phyloP scores from a whole-genome alignment of 1,140 invertebrate species.

The Heterodera schachtii region DNA sequence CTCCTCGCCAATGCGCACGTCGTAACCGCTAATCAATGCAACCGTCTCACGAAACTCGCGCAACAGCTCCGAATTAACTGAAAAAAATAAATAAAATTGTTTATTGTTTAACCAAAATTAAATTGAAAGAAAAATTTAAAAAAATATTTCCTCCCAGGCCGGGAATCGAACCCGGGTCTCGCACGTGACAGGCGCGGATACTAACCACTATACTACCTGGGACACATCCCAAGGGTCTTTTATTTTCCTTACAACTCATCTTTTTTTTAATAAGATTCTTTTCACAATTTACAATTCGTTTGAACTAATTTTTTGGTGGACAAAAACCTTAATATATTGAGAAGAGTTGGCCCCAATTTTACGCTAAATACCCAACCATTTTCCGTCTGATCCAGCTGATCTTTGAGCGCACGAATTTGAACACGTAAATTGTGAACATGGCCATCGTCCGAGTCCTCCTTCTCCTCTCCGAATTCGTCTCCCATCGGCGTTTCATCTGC shows the following conservation, averaged over 20 bases:
- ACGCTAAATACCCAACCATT: neutral
- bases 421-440: constrained; percentile 2
- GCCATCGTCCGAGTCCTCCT: neutral
- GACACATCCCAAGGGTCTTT: neutral
- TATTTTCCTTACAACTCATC: neutral
- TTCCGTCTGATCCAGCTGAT: neutral
- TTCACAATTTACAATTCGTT: no score
- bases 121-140: neutral
- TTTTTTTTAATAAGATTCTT: neutral
- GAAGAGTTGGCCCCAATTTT: neutral
- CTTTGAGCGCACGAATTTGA: neutral
- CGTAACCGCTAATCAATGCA: constrained; percentile 32
- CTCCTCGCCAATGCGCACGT: constrained; percentile 34
- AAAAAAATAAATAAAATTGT: neutral
- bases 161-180: constrained; percentile 44
- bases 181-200: constrained; percentile 44
- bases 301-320: no score
- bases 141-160: constrained; percentile 33
- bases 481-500: no score
- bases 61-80: constrained; percentile 16
- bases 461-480: neutral
- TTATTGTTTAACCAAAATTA: neutral
- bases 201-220: constrained; percentile 39
- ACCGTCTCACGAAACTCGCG: constrained; percentile 22
- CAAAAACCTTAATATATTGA: no score